Conservation (phyloP, 2,888 invertebrate genomes). For the Cosmia pyralina region DNA sequence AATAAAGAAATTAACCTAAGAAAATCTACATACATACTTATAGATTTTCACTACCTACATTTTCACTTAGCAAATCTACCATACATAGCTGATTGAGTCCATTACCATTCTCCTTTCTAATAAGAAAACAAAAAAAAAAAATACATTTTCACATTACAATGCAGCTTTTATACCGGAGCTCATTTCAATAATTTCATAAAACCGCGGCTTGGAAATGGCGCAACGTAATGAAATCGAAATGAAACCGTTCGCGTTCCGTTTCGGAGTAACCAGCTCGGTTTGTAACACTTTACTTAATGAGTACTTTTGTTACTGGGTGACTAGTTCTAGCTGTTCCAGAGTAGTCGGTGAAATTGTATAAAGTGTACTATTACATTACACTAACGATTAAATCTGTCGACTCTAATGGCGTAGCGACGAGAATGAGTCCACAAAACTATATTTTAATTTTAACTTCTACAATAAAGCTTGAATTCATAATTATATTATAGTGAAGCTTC, state of each 20-base stretch:
- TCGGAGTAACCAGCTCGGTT: slow-evolving; percentile 35
- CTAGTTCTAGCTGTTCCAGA: slow-evolving; percentile 17
- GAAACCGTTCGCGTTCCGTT: slow-evolving; percentile 22
- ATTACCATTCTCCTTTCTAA: slow-evolving; percentile 33
- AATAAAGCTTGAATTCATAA: slow-evolving; percentile 17
- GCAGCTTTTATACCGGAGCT: slow-evolving; percentile 46
- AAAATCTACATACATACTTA: background rate
- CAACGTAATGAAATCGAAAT: slow-evolving; percentile 45
- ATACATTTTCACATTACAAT: slow-evolving; percentile 50
- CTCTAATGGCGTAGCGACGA: slow-evolving; percentile 21
- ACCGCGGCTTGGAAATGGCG: slow-evolving; percentile 37
- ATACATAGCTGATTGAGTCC: slow-evolving; percentile 23
- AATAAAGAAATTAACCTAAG: background rate
- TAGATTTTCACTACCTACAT: background rate
- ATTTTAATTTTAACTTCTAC: slow-evolving; percentile 35
- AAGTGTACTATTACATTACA: slow-evolving; percentile 20
- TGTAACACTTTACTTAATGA: slow-evolving; percentile 54
- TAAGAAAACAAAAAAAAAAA: slow-evolving; percentile 14
- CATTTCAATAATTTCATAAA: slow-evolving; percentile 53
- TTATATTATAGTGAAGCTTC: slow-evolving; percentile 2
- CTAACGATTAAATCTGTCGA: slow-evolving; percentile 36
- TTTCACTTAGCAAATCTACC: slow-evolving; percentile 18
- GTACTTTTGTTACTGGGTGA: slow-evolving; percentile 42
- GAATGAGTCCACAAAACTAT: slow-evolving; percentile 18
- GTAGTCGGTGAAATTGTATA: slow-evolving; percentile 23